Percentiles rank a stretch among this genome's conserved stretches.
These are phyloP conservation scores for Entomyzon cyanotis DNA, from an alignment of 2,113 vertebrate species.

Conservation along the genomic window DNA sequence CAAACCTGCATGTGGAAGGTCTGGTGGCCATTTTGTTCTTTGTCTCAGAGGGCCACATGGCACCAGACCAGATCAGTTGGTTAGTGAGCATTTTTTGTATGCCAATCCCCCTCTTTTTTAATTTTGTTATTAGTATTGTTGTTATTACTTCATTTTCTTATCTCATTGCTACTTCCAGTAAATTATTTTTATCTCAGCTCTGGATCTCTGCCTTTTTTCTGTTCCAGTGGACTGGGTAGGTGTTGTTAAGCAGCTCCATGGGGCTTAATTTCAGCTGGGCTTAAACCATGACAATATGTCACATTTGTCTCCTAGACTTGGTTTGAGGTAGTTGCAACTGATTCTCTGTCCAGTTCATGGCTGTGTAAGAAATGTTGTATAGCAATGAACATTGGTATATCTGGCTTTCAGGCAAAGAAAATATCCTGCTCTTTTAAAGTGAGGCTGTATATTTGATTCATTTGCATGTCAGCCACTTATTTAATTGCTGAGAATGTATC, in stretches of 20 bases:
- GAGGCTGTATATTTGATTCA: neutral
- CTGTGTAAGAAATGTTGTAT: neutral
- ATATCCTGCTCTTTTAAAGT: neutral
- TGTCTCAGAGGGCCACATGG: neutral
- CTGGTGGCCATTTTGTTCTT: fast-evolving
- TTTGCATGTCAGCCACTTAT: constrained; percentile 8
- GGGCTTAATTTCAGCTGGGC: neutral
- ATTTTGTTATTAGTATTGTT: neutral
- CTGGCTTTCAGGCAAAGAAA: neutral
- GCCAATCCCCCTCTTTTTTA: neutral
- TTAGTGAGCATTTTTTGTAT: neutral
- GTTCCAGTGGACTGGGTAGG: neutral
- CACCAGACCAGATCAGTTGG: neutral
- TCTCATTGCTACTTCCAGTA: neutral
- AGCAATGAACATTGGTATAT: neutral
- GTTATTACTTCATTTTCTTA: neutral
- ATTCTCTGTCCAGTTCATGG: fast-evolving
- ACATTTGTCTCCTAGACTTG: neutral
- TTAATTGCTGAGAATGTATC: constrained; percentile 11
- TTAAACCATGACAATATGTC: neutral
- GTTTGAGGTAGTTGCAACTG: neutral
- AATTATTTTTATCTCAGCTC: neutral
- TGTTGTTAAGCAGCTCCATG: fast-evolving
- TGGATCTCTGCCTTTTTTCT: neutral
- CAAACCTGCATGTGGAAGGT: neutral